Base-by-base conservation (phyloP, 1,140 invertebrate genomes). In the Cydia amplana region DNA sequence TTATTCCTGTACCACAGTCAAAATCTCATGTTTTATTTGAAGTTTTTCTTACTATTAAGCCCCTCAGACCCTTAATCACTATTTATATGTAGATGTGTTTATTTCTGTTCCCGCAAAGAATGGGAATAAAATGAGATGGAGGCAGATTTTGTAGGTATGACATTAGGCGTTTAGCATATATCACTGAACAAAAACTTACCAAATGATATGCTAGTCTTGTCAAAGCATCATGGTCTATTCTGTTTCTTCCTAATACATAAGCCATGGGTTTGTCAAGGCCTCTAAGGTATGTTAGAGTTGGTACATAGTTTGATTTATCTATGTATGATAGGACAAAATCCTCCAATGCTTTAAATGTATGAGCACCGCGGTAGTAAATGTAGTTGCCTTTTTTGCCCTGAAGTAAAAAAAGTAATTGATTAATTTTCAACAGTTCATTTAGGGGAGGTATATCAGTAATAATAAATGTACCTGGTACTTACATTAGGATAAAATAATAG, bases 401-500 rank as follows among this genome's bases (percentile, higher is more conserved):
- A 25, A 80, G 49, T 0, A 43, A 74, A 43, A 74, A 49, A 28
- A 14, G 51, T 10, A 46, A 25, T 32, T 75, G 20, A 28, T 75
- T 20, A n/a, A 43, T 63, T 72, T 46, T 74, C 12, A 74, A 55
- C 51, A 55, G 14, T 18, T 55, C 16, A 55, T 18, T 2, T 55
- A 7, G 16, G n/a, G 16, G 18, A 51, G 16, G n/a, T 51, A 0
- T 51, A 51, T 0, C 32, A 32, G 4, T 49, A 49, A 40, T 1
- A 10, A 40, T 40, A 46, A 46, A 16, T 46, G 43, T 46, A 14
- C 12, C 43, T 5, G 10, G 78, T 81, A 90, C 91, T 91, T 83
- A 92, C 91, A 84, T 91, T 83, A n/a, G 87, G 89, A 78, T 91
- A 92, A 75, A 91, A 90, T 9, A 90, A 73, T n/a, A 92, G 77